Evolutionary conservation across 2,888 invertebrate genomes (phyloP).

Genomic region (Ferrisia virgata): DNA sequence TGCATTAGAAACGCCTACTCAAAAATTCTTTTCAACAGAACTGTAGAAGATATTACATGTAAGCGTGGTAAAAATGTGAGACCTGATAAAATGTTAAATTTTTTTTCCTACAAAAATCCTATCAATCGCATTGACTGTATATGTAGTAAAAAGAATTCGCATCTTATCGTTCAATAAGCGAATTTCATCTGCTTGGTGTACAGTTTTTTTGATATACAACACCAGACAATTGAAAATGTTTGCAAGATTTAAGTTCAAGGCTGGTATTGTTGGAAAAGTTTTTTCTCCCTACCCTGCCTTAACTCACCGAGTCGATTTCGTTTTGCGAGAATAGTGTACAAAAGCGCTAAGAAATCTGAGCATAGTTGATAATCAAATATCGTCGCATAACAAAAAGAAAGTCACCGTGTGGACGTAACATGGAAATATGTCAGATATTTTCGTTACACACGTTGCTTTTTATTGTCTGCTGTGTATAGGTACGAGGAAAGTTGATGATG

Average conservation of each 20-base stretch:
- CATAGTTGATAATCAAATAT: neutral
- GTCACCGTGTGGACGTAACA: neutral
- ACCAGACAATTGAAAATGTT: neutral
- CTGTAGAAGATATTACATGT: too few relatives aligned
- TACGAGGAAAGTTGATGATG: neutral
- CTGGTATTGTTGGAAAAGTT: neutral
- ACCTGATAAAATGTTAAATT: neutral
- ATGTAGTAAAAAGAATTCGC: neutral
- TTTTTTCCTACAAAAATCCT: neutral
- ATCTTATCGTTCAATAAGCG: neutral
- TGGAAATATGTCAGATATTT: constrained; percentile 17
- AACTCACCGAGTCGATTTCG: constrained; percentile 1
- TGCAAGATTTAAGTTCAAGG: neutral
- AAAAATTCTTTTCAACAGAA: neutral
- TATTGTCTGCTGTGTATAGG: neutral
- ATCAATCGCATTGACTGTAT: neutral
- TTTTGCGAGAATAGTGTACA: neutral
- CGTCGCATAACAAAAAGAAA: neutral
- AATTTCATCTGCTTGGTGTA: neutral
- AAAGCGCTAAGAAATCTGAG: neutral
- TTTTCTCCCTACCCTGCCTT: too few relatives aligned
- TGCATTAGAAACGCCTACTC: neutral
- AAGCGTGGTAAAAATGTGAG: neutral
- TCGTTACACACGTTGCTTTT: constrained; percentile 1
- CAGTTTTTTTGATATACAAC: neutral